A percentile compares a stretch with the other conserved stretches of the same genome.
phyloP scores from a whole-genome alignment of 2,888 invertebrate species.

The Perizoma affinitatum region DNA sequence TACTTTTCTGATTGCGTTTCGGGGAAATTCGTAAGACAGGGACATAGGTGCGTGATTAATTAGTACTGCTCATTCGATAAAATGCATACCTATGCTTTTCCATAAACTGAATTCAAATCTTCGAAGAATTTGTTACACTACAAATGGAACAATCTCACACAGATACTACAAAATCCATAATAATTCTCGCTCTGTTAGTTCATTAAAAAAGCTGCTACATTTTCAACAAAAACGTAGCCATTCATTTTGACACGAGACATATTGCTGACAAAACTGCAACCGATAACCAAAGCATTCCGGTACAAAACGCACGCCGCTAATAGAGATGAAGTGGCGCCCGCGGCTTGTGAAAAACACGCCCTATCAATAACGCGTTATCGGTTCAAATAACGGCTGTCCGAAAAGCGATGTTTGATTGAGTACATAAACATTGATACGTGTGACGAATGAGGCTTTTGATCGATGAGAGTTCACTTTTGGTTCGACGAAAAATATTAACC shows the following conservation, averaged over 20 bases:
- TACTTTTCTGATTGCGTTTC: slow-evolving; percentile 40
- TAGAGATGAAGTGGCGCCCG: slow-evolving; percentile 56
- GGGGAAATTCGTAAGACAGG: slow-evolving; percentile 25
- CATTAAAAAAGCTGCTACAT: neutral
- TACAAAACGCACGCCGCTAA: slow-evolving; percentile 40
- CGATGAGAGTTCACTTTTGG: slow-evolving; percentile 23
- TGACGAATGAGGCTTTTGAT: slow-evolving; percentile 44
- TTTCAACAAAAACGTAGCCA: neutral
- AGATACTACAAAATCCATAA: too few relatives aligned
- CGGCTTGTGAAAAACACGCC: slow-evolving; percentile 65
- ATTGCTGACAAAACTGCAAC: slow-evolving; percentile 21
- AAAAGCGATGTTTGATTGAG: slow-evolving; percentile 25
- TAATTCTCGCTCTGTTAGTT: too few relatives aligned
- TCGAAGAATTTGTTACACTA: too few relatives aligned
- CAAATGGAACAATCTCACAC: too few relatives aligned
- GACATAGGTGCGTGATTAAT: slow-evolving; percentile 35
- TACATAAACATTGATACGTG: slow-evolving; percentile 39
- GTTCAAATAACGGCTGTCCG: slow-evolving; percentile 31
- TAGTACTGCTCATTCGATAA: slow-evolving; percentile 27
- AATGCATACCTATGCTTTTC: too few relatives aligned
- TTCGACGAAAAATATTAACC: slow-evolving; percentile 26
- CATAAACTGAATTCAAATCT: too few relatives aligned
- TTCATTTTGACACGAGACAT: slow-evolving; percentile 16
- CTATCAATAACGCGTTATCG: slow-evolving; percentile 62
- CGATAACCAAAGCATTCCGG: slow-evolving; percentile 24